Evolutionary conservation across 1,140 invertebrate genomes (phyloP), one percentile per base, ranked within the genome.

Genomic region (Drosophila persimilis): DNA sequence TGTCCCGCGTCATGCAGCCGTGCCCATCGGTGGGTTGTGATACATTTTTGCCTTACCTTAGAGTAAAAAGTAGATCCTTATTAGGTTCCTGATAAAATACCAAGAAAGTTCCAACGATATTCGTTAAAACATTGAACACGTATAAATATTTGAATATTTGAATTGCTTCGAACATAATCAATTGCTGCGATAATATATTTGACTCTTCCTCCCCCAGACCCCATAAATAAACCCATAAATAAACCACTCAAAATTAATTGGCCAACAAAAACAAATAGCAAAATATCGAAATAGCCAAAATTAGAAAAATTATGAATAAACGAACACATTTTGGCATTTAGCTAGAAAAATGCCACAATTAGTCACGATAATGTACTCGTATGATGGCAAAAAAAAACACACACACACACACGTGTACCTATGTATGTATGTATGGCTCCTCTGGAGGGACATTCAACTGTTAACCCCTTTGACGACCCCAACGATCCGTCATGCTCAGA

Each of bases 311-410:
- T 66, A 67, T 64, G 58, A 77, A 78, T 81, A 78, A 81, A 83
- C 64, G 75, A 44, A 63, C 72, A 84, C 46, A 74, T 80, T 81
- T 81, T 86, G 81, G 83, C 81, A 86, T 86, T 86, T 88, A 74
- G 70, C 61, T 74, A 77, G 69, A 77, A 70, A 86, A 77, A 80
- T 77, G 61, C 77, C 59, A 59, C 78, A 86, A 85, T 85, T 85
- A 85, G 81, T 85, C 81, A 85, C 76, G 77, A 71, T 77, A 81
- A 39, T 9, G 35, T 39, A 39, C 35, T 11, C 35, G 4, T 39
- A 11, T 39, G 11, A 39, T 39, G 35, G 11, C 3, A 61, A 59
- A 6, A 29, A 29, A 9, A 31, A 0, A 5, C 24, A 26, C 45
- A 73, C 57, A 41, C 53, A 57, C 44, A 43, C 44, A 47, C 31